A percentile compares a stretch with the other conserved stretches of the same genome.
phyloP scores from a whole-genome alignment of 2,888 invertebrate species.

The Thecocarcelia acutangulata region DNA sequence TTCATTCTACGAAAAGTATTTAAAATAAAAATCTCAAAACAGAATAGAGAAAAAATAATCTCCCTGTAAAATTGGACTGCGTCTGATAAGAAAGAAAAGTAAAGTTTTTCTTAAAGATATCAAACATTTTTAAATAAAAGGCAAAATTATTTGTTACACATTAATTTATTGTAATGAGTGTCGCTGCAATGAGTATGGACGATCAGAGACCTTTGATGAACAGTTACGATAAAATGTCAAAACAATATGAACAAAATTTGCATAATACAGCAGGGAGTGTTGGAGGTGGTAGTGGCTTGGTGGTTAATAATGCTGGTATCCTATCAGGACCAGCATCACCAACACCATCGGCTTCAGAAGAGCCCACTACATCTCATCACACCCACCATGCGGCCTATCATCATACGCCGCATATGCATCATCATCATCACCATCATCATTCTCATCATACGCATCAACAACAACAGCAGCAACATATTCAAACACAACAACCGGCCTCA shows the following conservation, averaged over 20 bases:
- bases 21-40: conserved; percentile 44
- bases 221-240: conserved; percentile 79
- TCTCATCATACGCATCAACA: conserved; percentile 70
- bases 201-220: conserved; percentile 81
- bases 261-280: conserved; percentile 71
- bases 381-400: conserved; percentile 70
- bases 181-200: conserved; percentile 81
- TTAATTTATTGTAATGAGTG: conserved; percentile 74
- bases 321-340: conserved; percentile 78
- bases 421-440: conserved; percentile 71
- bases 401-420: conserved; percentile 69
- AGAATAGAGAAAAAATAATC: conserved; percentile 41
- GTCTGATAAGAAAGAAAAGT: conserved; percentile 43
- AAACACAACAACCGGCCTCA: conserved; percentile 70
- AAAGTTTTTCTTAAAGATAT: conserved; percentile 30
- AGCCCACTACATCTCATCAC: conserved; percentile 73
- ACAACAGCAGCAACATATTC: conserved; percentile 73
- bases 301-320: conserved; percentile 67
- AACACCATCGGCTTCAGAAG: conserved; percentile 77
- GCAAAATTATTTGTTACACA: conserved; percentile 47
- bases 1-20: conserved; percentile 47
- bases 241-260: conserved; percentile 78
- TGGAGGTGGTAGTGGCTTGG: conserved; percentile 66
- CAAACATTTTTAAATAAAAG: conserved; percentile 61
- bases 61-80: conserved; percentile 20